Conservation (phyloP, 2,113 vertebrate genomes). For the Loxodonta africana region DNA sequence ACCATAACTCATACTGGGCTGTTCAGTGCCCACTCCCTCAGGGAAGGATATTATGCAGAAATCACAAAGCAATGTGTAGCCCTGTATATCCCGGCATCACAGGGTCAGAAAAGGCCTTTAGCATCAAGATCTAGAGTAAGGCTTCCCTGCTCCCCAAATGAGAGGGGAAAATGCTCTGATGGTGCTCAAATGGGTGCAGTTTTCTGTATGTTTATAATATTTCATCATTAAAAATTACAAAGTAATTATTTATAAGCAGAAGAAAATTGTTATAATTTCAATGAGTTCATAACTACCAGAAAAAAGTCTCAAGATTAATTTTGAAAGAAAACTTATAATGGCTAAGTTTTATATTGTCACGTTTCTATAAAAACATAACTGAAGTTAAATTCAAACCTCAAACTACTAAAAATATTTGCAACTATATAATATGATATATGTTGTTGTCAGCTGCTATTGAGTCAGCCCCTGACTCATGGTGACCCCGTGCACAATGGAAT, state of each 20-base stretch:
- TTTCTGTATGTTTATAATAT: background rate
- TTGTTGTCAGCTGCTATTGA: background rate
- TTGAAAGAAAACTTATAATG: background rate
- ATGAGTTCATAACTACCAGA: slow-evolving; percentile 1
- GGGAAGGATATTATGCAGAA: background rate
- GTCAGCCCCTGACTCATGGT: background rate
- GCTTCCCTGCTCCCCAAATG: background rate
- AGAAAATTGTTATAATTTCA: background rate
- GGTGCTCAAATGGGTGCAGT: background rate
- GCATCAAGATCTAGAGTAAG: background rate
- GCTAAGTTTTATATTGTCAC: slow-evolving; percentile 29
- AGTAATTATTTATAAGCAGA: background rate
- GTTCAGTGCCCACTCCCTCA: background rate
- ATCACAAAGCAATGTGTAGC: background rate
- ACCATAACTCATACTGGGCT: background rate
- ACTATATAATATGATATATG: background rate
- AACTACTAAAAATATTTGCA: slow-evolving; percentile 4
- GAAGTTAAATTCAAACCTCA: slow-evolving; percentile 13
- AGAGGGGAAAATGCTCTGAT: background rate
- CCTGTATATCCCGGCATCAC: accelerated
- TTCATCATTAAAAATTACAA: slow-evolving; percentile 22
- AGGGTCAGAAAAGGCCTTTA: background rate
- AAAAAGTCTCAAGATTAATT: slow-evolving; percentile 51
- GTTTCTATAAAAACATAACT: slow-evolving; percentile 6
- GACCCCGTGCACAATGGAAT: background rate